Evolutionary conservation across 2,888 invertebrate genomes (phyloP), one percentile per base, ranked within the genome.

Genomic region (Invenusta paracnida): DNA sequence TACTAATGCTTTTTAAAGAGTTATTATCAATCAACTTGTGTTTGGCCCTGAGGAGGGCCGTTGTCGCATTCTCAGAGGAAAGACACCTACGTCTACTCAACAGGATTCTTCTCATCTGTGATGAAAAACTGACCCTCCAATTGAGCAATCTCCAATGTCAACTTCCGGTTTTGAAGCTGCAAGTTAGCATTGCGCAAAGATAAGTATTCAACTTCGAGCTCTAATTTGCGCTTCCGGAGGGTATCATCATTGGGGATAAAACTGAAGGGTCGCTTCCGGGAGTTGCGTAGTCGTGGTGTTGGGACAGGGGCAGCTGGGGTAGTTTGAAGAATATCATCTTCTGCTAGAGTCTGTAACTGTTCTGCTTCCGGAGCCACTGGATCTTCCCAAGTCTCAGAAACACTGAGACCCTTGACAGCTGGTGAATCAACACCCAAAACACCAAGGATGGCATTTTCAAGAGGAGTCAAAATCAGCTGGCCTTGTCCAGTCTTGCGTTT

Each of bases 401-500:
- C 73, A 73, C 23, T 25, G 27, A 73, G 73, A 23, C 73, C 73
- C 27, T 13, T 13, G 23, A 73, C 27, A 25, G 2, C 73, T 23
- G 2, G 73, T 2, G 73, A 73, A 23, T 73, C 73, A 13, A 13
- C 17, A n/a, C 73, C 73, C 25, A 73, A 25, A 73, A 73, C 73
- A 73, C 23, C 25, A 23, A 73, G 17, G 5, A 73, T 73, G 73
- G 73, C 73, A 73, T 23, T 25, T 25, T 73, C 73, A n/a, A 73
- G 73, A 2, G 5, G 23, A n/a, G 73, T 73, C 17, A 73, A 25
- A 5, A 73, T 25, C 17, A 73, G 73, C 27, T 73, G 17, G 73
- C 73, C 73, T 73, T 73, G 73, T 73, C 73, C 73, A 23, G 73
- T 73, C 73, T 73, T 73, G 2, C 27, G 73, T 23, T 73, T 73